These are phyloP conservation scores for Harpalus rubripes DNA, from an alignment of 2,888 invertebrate genomes.

Conservation along the genomic window DNA sequence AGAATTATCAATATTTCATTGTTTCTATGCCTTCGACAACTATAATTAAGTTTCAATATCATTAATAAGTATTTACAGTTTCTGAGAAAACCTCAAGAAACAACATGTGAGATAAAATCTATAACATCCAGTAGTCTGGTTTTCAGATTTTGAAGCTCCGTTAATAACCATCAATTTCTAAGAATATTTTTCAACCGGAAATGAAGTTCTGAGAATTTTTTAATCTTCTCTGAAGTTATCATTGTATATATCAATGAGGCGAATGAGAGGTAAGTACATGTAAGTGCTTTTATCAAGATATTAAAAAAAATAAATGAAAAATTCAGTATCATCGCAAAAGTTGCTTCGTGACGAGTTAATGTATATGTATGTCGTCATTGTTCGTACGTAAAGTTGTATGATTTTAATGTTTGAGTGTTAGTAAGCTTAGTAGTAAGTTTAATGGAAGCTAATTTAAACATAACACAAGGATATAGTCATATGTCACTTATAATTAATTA, in stretches of 20 bases:
- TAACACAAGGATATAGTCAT: constrained; percentile 41
- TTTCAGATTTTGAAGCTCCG: background rate
- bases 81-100: background rate
- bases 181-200: constrained; percentile 12
- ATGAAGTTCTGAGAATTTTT: constrained; percentile 1
- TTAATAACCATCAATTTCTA: background rate
- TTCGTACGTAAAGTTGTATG: constrained; percentile 13
- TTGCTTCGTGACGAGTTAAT: background rate
- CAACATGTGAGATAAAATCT: background rate
- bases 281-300: constrained; percentile 5
- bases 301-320: background rate
- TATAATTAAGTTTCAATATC: background rate
- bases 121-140: background rate
- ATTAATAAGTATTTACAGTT: background rate
- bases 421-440: constrained; percentile 30
- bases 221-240: background rate
- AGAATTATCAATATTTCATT: background rate
- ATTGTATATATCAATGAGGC: background rate
- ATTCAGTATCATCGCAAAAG: background rate
- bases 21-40: background rate
- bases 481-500: constrained; percentile 47
- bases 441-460: constrained; percentile 36
- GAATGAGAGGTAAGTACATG: constrained; percentile 7
- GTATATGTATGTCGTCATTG: constrained; percentile 20
- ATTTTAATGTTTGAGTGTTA: constrained; percentile 38